Evolutionary conservation across 1,140 invertebrate species (phyloP), one percentile per base, ranked within the genome.

Genomic region (Monomorium pharaonis): DNA sequence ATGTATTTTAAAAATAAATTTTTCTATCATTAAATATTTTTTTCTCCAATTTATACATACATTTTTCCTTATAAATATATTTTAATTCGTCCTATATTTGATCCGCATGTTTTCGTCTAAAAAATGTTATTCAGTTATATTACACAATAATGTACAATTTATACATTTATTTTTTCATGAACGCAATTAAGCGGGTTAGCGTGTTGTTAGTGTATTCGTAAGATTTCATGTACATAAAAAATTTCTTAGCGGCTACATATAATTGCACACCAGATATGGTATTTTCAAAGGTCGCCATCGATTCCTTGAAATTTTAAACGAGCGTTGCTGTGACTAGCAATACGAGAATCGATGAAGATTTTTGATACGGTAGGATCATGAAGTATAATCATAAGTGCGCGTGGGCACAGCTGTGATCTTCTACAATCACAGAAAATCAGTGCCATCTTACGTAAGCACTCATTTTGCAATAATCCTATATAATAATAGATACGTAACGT

Each of bases 101-200:
- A 58, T 56, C 6, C 24, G 27, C 4, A 18, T 33, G 60, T 44
- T 42, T 78, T 9, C 44, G 16, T n/a, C 16, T n/a, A 6, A 16
- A 12, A 27, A n/a, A 58, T 54, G 37, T 72, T 65, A 33, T 33
- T 33, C 49, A 24, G 37, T 83, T 30, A 58, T 42, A 67, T 72
- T 81, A 44, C 27, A 67, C 14, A 67, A 47, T 67, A 67, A 44
- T 67, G 44, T 81, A 81, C 78, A 81, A 81, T 81, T 81, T 81
- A 72, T 72, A 81, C 78, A 81, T 72, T 12, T 65, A 7, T 37
- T 44, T 44, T 16, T 37, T 21, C 3, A 14, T 47, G 6, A 80
- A 80, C 10, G 37, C 37, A 51, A 69, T 80, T 69, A 44, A 21
- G 4, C 10, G 9, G 10, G 16, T 81, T 67, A 78, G 27, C 4